phyloP scores from a whole-genome alignment of 2,113 vertebrate species.

The Antidorcas marsupialis region DNA sequence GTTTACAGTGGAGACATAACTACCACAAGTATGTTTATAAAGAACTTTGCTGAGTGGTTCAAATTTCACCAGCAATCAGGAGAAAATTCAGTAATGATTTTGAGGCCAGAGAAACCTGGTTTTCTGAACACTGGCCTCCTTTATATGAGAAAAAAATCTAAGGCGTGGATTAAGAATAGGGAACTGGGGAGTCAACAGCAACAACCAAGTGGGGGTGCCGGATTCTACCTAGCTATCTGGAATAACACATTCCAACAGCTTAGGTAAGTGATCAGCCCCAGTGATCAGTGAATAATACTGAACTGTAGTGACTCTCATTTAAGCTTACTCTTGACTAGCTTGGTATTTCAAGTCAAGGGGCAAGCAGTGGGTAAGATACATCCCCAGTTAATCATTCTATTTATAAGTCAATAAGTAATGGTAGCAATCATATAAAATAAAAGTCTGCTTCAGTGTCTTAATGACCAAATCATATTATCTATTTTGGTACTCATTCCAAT shows the following conservation, averaged over 20 bases:
- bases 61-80: conserved; percentile 11
- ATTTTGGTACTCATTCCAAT: conserved; percentile 17
- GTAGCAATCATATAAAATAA: conserved; percentile 1
- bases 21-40: background rate
- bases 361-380: background rate
- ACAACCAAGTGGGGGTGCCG: background rate
- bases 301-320: background rate
- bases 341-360: background rate
- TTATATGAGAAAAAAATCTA: background rate
- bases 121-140: background rate
- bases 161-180: background rate
- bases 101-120: background rate
- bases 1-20: background rate
- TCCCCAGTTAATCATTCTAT: background rate
- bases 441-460: background rate
- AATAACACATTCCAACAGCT: background rate
- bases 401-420: background rate
- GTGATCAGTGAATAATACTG: background rate
- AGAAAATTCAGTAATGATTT: conserved; percentile 5
- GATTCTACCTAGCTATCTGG: background rate
- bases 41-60: background rate
- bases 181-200: background rate
- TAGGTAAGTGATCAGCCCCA: background rate
- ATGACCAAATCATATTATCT: background rate
- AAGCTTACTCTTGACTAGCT: background rate